These are phyloP conservation scores for Amphibalanus amphitrite DNA, from an alignment of 1,140 invertebrate species.

Conservation along the genomic window DNA sequence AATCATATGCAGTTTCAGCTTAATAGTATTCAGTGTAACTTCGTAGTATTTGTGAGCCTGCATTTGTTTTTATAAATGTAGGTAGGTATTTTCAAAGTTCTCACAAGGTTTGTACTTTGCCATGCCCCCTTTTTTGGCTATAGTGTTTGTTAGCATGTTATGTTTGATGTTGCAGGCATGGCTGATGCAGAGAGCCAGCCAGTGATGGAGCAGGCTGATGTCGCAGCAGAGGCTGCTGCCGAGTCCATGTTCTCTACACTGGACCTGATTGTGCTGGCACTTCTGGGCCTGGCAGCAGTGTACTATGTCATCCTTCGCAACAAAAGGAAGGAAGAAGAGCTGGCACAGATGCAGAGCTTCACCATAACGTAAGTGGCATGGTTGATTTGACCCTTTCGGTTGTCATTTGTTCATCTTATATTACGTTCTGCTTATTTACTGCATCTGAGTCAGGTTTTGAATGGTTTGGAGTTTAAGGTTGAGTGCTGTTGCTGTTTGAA, in stretches of 20 bases:
- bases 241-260: slow-evolving; percentile 45
- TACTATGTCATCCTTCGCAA: slow-evolving; percentile 62
- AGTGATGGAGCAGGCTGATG: slow-evolving; percentile 8
- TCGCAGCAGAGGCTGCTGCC: slow-evolving; percentile 13
- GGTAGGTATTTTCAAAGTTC: too few relatives aligned
- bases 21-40: too few relatives aligned
- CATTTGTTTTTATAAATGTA: too few relatives aligned
- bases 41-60: too few relatives aligned
- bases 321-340: slow-evolving; percentile 46
- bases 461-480: too few relatives aligned
- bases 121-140: too few relatives aligned
- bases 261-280: slow-evolving; percentile 52
- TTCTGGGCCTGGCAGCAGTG: slow-evolving; percentile 43
- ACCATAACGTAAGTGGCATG: slow-evolving; percentile 62
- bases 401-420: slow-evolving; percentile 1
- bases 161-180: slow-evolving; percentile 7
- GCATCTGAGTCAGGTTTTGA: too few relatives aligned
- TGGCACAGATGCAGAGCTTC: slow-evolving; percentile 40
- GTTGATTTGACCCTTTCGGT: too few relatives aligned
- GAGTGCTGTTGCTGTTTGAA: slow-evolving; percentile 5
- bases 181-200: slow-evolving; percentile 9
- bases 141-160: too few relatives aligned
- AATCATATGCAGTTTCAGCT: too few relatives aligned
- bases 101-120: too few relatives aligned
- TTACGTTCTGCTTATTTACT: too few relatives aligned